These are phyloP conservation scores for Sarcophaga rosellei DNA, from an alignment of 2,888 invertebrate species.

Conservation along the genomic window DNA sequence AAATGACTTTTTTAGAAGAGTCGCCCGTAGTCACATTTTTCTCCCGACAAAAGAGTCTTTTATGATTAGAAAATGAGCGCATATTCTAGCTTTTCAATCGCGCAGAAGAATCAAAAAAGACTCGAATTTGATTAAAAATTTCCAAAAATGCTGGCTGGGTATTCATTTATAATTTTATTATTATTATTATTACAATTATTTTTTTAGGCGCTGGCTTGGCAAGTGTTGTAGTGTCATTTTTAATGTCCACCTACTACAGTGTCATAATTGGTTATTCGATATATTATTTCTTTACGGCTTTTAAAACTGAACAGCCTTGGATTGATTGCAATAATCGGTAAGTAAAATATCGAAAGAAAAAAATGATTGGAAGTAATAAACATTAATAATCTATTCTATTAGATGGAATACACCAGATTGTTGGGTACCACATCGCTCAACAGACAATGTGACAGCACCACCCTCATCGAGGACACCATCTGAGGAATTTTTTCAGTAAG, in stretches of 20 bases:
- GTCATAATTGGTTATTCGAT: constrained; percentile 97
- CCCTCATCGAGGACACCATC: constrained; percentile 91
- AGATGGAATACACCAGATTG: constrained; percentile 90
- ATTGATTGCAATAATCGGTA: constrained; percentile 90
- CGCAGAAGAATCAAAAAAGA: too few relatives aligned
- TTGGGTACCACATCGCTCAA: constrained; percentile 86
- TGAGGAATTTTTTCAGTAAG: constrained; percentile 96
- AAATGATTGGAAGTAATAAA: background rate
- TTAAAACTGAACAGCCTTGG: constrained; percentile 94
- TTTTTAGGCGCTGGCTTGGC: constrained; percentile 94
- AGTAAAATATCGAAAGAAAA: background rate
- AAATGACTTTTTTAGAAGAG: too few relatives aligned
- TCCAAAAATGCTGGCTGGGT: too few relatives aligned
- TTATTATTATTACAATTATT: background rate
- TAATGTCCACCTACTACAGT: constrained; percentile 97
- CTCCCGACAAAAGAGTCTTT: too few relatives aligned
- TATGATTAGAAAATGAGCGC: too few relatives aligned
- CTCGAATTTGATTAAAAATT: too few relatives aligned
- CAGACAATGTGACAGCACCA: constrained; percentile 85
- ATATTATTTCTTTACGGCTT: constrained; percentile 95
- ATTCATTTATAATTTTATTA: background rate
- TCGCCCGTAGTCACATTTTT: too few relatives aligned
- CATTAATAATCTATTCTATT: constrained; percentile 7
- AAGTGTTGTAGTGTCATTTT: constrained; percentile 95
- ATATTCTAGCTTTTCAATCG: too few relatives aligned